phyloP scores from a whole-genome alignment of 2,797 vertebrate genomes.

The Acanthurus tractus region DNA sequence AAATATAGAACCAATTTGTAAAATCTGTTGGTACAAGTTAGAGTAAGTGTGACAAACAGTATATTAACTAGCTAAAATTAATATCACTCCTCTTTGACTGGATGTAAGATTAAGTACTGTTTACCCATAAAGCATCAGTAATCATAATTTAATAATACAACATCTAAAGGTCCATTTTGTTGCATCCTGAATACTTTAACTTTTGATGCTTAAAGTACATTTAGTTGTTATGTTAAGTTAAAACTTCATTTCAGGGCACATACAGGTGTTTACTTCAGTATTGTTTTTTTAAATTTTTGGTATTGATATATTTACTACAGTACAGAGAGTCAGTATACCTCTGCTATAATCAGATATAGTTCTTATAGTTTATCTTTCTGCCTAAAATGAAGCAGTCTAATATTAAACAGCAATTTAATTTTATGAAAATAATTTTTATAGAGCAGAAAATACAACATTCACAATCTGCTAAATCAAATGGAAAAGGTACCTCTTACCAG shows the following conservation, averaged over 20 bases:
- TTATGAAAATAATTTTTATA: background rate
- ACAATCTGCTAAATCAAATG: background rate
- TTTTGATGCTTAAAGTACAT: background rate
- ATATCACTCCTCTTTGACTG: background rate
- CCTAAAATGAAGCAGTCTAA: too few relatives aligned
- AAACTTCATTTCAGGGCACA: accelerated
- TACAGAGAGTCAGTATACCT: too few relatives aligned
- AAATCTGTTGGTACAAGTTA: background rate
- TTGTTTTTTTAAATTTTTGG: too few relatives aligned
- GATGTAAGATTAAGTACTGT: background rate
- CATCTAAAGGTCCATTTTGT: background rate
- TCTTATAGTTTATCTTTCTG: too few relatives aligned
- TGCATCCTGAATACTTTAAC: background rate
- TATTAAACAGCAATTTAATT: background rate
- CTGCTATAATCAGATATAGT: too few relatives aligned
- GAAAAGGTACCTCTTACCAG: background rate
- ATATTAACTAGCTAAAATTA: background rate
- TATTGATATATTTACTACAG: too few relatives aligned
- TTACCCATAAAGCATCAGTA: background rate
- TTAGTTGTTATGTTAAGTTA: background rate
- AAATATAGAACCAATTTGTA: background rate
- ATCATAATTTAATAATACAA: background rate
- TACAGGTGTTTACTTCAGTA: background rate
- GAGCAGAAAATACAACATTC: background rate
- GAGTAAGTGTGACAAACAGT: background rate